phyloP scores from a whole-genome alignment of 2,797 vertebrate genomes.

The Scolopax rusticola region DNA sequence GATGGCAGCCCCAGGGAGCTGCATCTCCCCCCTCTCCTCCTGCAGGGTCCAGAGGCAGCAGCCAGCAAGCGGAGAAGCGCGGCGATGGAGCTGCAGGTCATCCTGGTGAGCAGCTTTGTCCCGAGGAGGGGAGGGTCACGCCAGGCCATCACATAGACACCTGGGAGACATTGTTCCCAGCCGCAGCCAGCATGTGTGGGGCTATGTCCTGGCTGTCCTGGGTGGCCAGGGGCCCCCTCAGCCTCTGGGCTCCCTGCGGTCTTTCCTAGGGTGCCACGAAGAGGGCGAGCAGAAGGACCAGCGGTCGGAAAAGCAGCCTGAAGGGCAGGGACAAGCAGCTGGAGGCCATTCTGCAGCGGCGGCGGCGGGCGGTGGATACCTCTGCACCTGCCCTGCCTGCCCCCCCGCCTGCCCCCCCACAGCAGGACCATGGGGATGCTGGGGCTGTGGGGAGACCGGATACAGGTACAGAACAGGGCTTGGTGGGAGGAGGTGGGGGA shows the following conservation, averaged over 20 bases:
- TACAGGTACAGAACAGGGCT: neutral
- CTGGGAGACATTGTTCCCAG: neutral
- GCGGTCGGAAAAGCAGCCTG: conserved; percentile 54
- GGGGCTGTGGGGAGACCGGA: rapidly evolving
- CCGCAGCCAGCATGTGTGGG: rapidly evolving
- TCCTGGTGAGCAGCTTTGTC: conserved; percentile 78
- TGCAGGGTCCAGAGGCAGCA: conserved; percentile 64
- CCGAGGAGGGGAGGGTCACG: too few species aligned
- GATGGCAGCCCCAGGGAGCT: rapidly evolving
- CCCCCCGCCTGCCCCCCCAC: neutral
- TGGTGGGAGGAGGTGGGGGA: neutral
- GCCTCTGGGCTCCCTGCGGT: rapidly evolving
- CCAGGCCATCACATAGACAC: too few species aligned
- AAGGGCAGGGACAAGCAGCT: conserved; percentile 79
- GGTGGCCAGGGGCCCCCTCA: neutral
- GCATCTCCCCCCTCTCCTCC: neutral
- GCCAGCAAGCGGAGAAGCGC: conserved; percentile 79
- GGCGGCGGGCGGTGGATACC: conserved; percentile 79
- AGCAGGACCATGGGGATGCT: rapidly evolving
- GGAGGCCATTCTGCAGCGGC: conserved; percentile 80
- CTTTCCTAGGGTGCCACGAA: conserved; percentile 74
- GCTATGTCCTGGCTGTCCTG: neutral
- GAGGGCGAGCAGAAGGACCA: conserved; percentile 11
- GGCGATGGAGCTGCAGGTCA: conserved; percentile 81
- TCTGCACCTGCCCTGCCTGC: neutral